phyloP scores from a whole-genome alignment of 2,888 invertebrate genomes.

The Cheiracanthium punctorium region DNA sequence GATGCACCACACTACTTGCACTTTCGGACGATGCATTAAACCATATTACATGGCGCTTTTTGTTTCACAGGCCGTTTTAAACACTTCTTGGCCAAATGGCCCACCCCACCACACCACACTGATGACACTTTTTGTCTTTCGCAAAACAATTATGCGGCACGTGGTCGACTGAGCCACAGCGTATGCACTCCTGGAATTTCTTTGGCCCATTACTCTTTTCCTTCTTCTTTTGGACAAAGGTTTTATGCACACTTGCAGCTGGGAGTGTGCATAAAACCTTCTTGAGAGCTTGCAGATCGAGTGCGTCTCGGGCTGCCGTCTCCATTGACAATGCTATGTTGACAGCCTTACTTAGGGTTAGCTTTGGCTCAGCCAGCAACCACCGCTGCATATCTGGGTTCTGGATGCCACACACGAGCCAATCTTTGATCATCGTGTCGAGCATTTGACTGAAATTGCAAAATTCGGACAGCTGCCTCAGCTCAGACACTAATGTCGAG shows the following conservation, averaged over 20 bases:
- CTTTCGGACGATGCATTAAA: neutral
- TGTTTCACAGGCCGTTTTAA: neutral
- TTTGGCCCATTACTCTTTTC: too few relatives aligned
- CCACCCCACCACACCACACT: neutral
- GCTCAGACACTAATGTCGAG: neutral
- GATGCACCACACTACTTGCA: too few relatives aligned
- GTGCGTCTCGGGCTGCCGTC: neutral
- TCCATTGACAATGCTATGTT: neutral
- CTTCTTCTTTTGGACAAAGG: too few relatives aligned
- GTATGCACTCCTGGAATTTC: neutral
- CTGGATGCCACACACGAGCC: neutral
- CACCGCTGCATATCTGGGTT: neutral
- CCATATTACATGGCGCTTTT: neutral
- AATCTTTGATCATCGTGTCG: neutral
- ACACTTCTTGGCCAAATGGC: constrained; percentile 8
- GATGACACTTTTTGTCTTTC: neutral
- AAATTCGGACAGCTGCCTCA: neutral
- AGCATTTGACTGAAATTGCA: neutral
- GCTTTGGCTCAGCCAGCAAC: neutral
- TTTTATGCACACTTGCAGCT: too few relatives aligned
- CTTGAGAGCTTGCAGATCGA: too few relatives aligned
- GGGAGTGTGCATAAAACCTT: too few relatives aligned
- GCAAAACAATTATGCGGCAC: neutral
- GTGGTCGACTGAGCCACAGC: neutral
- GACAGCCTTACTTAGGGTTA: neutral